phyloP scores from a whole-genome alignment of 1,140 invertebrate species.

The Drosophila lacertosa region DNA sequence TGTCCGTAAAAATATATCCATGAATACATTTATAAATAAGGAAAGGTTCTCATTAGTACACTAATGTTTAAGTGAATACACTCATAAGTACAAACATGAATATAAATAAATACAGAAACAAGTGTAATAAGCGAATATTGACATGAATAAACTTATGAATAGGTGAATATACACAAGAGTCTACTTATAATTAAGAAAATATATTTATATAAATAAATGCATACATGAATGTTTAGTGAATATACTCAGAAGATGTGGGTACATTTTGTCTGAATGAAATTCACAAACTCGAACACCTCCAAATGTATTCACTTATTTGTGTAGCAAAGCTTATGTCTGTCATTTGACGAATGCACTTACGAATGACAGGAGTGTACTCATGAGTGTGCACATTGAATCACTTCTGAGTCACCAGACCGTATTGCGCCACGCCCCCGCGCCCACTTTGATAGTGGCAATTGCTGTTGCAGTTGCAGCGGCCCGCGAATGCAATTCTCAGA shows the following conservation, averaged over 20 bases:
- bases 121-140: no score
- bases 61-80: neutral
- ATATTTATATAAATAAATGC: neutral
- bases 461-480: no score
- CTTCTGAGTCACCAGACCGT: neutral
- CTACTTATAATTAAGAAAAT: no score
- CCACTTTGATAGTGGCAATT: slow-evolving; percentile 11
- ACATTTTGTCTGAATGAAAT: no score
- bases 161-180: neutral
- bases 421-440: neutral
- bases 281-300: no score
- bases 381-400: neutral
- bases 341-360: no score
- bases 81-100: neutral
- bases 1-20: no score
- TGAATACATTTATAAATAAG: no score
- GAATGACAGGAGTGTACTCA: neutral
- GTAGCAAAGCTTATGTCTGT: no score
- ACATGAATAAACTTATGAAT: slow-evolving; percentile 2
- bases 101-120: no score
- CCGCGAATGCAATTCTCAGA: slow-evolving; percentile 24
- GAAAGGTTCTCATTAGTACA: neutral
- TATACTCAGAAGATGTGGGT: no score
- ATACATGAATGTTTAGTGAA: neutral
- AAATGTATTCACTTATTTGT: no score